Evolutionary conservation across 1,140 invertebrate species (phyloP), one percentile per base, ranked within the genome.

Genomic region (Pinna nobilis): DNA sequence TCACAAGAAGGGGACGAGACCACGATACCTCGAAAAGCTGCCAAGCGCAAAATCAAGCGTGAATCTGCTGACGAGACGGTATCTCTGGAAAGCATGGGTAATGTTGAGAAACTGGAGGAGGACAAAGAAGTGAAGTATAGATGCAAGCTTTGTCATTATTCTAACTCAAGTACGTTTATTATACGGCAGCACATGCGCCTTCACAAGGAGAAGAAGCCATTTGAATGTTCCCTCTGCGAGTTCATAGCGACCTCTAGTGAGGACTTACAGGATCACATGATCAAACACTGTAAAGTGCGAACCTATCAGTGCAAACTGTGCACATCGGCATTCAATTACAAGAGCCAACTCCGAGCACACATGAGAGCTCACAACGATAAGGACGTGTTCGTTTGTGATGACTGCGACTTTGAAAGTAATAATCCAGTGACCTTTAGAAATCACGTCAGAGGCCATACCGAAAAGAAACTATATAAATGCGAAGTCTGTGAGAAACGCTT

Each of bases 71-170:
- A 83, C 60, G 77, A 80, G 41, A 75, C 75, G 3, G 20, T 69
- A 3, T 72, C 65, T 49, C 57, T 77, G 9, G 80, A 82, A 20
- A 74, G 79, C 61, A 74, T 82, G 33, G 79, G 79, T 20, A 86
- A 87, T 74, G 83, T 88, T 41, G 87, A 88, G 67, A 76, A 82
- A 51, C 65, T 86, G n/a, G 70, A 68, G 2, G 81, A 80, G 44
- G 79, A 76, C 28, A 79, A 74, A 9, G 79, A 79, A 41, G 66
- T 75, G 3, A 82, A 74, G 41, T 87, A 77, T 53, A 69, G 87
- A n/a, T 88, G 87, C 66, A 82, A 84, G 51, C 67, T 88, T 3
- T 88, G 87, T 68, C 87, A 88, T 68, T 88, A 88, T 66, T 84
- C 74, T 37, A 87, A 82, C 66, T 41, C 77, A 0, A 82, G 78